phyloP scores from a whole-genome alignment of 2,888 invertebrate species.

The Tinea pellionella region DNA sequence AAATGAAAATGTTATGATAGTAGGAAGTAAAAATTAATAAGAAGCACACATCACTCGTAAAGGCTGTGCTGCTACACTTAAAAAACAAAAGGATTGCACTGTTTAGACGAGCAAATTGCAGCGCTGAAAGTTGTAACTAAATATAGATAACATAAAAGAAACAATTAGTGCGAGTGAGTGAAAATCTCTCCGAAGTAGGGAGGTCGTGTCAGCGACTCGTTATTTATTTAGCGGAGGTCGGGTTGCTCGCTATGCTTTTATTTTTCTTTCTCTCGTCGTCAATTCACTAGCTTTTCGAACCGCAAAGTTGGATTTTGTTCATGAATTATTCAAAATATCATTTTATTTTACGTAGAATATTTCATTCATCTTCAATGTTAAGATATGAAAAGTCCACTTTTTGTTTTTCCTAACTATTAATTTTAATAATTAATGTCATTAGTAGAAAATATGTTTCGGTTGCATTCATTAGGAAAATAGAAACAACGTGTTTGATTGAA shows the following conservation, averaged over 20 bases:
- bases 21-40: no score
- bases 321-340: constrained; percentile 55
- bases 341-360: constrained; percentile 39
- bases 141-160: constrained; percentile 10
- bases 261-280: constrained; percentile 35
- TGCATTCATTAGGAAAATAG: no score
- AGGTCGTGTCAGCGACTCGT: constrained; percentile 32
- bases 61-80: no score
- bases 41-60: no score
- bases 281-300: constrained; percentile 26
- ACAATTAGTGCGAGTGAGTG: constrained; percentile 12
- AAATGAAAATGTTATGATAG: no score
- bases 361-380: constrained; percentile 21
- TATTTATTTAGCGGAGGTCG: constrained; percentile 36
- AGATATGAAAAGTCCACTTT: constrained; percentile 7
- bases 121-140: background rate
- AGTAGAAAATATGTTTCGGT: no score
- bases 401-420: no score
- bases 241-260: constrained; percentile 34
- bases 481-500: background rate
- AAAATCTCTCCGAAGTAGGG: constrained; percentile 5
- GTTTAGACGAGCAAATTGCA: background rate
- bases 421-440: no score
- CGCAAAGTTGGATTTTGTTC: constrained; percentile 49
- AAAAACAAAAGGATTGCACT: constrained; percentile 1